Conservation (phyloP, 2,888 invertebrate genomes). For the Nemapogon koenigi region DNA sequence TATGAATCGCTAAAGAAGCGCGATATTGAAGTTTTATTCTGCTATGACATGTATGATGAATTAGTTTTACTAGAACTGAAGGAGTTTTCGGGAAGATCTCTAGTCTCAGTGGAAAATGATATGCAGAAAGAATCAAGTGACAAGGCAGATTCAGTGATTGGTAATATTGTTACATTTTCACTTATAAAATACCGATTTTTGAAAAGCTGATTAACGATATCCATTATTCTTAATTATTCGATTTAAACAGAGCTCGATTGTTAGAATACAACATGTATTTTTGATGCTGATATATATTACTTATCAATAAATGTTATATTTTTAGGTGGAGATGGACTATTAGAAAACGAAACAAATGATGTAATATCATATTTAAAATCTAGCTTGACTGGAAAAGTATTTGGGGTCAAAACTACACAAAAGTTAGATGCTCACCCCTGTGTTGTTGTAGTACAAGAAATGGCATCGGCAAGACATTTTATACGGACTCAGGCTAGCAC, state of each 20-base stretch:
- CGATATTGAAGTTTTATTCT: constrained; percentile 91
- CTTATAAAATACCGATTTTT: too few species aligned
- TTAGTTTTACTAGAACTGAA: constrained; percentile 89
- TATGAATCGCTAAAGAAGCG: constrained; percentile 90
- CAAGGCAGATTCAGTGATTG: constrained; percentile 66
- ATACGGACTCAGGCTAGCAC: constrained; percentile 86
- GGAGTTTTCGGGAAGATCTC: constrained; percentile 75
- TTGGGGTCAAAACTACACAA: constrained; percentile 82
- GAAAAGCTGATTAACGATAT: too few species aligned
- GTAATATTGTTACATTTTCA: constrained; percentile 30
- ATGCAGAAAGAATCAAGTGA: constrained; percentile 76
- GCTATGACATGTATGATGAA: constrained; percentile 97
- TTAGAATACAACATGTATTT: too few species aligned
- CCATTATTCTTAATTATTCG: too few species aligned
- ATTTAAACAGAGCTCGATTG: too few species aligned
- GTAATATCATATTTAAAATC: constrained; percentile 81
- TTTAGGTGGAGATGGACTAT: constrained; percentile 69
- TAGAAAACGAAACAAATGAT: constrained; percentile 77
- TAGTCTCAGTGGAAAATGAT: constrained; percentile 94
- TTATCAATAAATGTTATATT: not conserved
- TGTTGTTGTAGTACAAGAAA: constrained; percentile 93
- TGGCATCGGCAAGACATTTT: constrained; percentile 96
- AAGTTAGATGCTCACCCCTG: constrained; percentile 91
- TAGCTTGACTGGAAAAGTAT: constrained; percentile 79
- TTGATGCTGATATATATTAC: not conserved